Conservation (phyloP, 2,113 vertebrate genomes). For the Gopherus flavomarginatus region DNA sequence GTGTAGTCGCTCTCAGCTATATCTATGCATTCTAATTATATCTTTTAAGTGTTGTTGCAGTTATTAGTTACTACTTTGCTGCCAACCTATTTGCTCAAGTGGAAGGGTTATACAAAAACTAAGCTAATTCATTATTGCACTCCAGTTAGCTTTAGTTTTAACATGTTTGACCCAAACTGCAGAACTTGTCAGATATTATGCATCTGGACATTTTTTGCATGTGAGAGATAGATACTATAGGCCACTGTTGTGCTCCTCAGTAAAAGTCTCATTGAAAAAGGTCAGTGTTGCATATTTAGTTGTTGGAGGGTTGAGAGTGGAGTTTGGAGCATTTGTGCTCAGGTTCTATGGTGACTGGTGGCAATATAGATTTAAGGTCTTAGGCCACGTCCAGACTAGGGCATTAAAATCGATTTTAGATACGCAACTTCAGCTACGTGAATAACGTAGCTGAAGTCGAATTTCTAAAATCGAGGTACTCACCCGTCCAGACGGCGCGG, state of each 20-base stretch:
- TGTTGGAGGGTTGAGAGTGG: background rate
- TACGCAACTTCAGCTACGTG: no score
- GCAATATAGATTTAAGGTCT: no score
- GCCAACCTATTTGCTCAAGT: background rate
- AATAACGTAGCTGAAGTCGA: no score
- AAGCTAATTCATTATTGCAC: background rate
- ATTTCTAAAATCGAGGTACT: no score
- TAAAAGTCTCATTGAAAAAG: background rate
- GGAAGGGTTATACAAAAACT: background rate
- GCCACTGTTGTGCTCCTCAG: background rate
- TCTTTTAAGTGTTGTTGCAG: background rate
- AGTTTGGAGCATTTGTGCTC: background rate
- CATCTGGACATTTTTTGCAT: background rate
- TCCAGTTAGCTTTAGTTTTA: background rate
- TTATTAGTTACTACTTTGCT: background rate
- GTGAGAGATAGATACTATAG: background rate
- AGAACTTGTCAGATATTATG: background rate
- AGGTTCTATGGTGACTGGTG: background rate
- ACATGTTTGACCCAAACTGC: background rate
- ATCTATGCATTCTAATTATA: background rate
- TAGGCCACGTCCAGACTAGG: no score
- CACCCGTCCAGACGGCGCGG: no score
- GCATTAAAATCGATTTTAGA: no score
- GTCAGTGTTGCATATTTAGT: background rate
- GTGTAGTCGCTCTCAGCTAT: background rate